A percentile compares a stretch with the other conserved stretches of the same genome.
Conservation (phyloP, 2,888 invertebrate genomes). For the Tenthredo mesomela region DNA sequence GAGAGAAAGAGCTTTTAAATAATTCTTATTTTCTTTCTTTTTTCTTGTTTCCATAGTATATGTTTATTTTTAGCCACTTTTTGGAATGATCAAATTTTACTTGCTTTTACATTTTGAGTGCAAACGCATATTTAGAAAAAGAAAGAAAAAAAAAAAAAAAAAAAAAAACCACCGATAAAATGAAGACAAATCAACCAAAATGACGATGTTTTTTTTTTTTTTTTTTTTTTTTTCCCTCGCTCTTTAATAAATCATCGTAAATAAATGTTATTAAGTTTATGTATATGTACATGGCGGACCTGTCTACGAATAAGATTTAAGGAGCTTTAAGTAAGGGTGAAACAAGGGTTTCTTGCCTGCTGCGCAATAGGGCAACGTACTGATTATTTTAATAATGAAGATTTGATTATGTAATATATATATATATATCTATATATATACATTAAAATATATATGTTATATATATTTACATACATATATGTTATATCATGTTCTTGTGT, state of each 20-base stretch:
- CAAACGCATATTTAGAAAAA: constrained; percentile 28
- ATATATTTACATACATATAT: constrained; percentile 51
- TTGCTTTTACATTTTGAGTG: constrained; percentile 41
- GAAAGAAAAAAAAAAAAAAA: background rate
- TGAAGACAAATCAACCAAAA: constrained; percentile 35
- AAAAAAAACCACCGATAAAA: background rate
- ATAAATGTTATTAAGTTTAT: constrained; percentile 37
- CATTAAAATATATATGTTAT: constrained; percentile 46
- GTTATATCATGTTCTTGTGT: constrained; percentile 39
- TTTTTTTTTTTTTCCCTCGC: too few species aligned
- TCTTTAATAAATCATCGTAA: background rate
- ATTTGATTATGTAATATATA: constrained; percentile 66
- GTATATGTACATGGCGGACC: constrained; percentile 37
- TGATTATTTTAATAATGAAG: constrained; percentile 70
- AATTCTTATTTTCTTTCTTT: background rate
- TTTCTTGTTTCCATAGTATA: constrained; percentile 8
- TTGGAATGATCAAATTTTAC: constrained; percentile 14
- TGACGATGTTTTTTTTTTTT: constrained; percentile 16
- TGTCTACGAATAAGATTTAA: constrained; percentile 37
- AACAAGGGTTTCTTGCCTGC: constrained; percentile 51
- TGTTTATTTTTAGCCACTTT: constrained; percentile 43
- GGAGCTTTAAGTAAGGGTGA: constrained; percentile 41
- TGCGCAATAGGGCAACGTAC: constrained; percentile 65
- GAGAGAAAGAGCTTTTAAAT: constrained; percentile 24
- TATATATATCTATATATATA: constrained; percentile 42